A percentile compares a stretch with the other conserved stretches of the same genome.
Conservation (phyloP, 2,113 vertebrate genomes). For the Gasterosteus aculeatus region DNA sequence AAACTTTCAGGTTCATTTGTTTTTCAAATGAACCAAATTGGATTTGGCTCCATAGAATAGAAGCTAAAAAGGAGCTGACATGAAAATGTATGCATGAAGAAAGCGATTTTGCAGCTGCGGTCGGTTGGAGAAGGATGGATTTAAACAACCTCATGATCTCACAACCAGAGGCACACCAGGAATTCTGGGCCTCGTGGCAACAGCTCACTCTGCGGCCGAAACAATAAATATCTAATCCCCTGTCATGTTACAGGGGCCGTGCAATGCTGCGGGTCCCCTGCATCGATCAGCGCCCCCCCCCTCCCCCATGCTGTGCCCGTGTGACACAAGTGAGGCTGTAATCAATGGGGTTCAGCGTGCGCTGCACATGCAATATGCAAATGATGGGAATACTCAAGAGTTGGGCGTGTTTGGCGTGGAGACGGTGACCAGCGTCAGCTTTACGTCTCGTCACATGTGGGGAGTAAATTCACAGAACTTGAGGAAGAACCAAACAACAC, state of each 20-base stretch:
- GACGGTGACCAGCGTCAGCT: background rate
- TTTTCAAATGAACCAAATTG: no score
- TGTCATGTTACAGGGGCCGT: slow-evolving; percentile 55
- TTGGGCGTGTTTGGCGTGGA: background rate
- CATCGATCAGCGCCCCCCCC: slow-evolving; percentile 48
- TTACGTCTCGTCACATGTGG: background rate
- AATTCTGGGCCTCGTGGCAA: slow-evolving; percentile 35
- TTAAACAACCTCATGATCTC: background rate
- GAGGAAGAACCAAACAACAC: background rate
- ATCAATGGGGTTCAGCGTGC: slow-evolving; percentile 44
- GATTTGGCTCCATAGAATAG: background rate
- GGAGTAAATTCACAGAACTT: background rate
- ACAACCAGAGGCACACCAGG: slow-evolving; percentile 20
- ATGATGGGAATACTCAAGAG: slow-evolving; percentile 23
- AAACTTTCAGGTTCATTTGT: no score
- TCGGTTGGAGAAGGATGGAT: background rate
- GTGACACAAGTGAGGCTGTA: slow-evolving; percentile 38
- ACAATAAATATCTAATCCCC: slow-evolving; percentile 66
- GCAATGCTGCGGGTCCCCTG: slow-evolving; percentile 30
- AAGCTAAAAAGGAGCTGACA: background rate
- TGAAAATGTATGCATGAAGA: slow-evolving; percentile 1
- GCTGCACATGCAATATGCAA: slow-evolving; percentile 29
- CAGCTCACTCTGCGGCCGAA: slow-evolving; percentile 42
- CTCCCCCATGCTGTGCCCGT: background rate
- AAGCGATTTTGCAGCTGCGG: background rate